Base-by-base conservation (phyloP, 2,888 invertebrate species). In the Flabesymbios commensalis region DNA sequence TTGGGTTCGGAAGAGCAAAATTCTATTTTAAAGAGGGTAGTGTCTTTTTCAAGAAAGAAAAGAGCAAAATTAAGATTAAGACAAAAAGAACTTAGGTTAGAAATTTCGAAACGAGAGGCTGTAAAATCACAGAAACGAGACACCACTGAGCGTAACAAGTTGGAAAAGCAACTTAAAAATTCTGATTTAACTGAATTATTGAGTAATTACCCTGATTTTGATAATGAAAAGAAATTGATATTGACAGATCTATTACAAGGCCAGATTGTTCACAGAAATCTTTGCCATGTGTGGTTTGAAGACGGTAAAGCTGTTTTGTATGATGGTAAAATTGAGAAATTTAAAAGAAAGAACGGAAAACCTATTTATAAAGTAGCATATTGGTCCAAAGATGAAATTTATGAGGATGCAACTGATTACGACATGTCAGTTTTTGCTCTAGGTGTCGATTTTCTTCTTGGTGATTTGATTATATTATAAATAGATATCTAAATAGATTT, bases 221-320 rank as follows among this genome's bases (percentile, higher is more conserved):
- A 26, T 45, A 32, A 32, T 7, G 22, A 45, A 5, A 33, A 42
- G 28, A 26, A 26, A 10, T 10, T 10, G 5, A 28, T 14, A 14
- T 7, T 49, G 10, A 5, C 5, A 10, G 19, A 49, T 5, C 10
- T 49, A 10, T 49, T 22, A 29, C n/a, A 49, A 5, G 49, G 29
- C 10, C 10, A 10, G 7, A 29, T 28, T 49, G 49, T 49, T 22
- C 28, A 29, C 28, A 7, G 7, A 28, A 7, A 7, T 7, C 10
- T 49, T 7, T 49, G 49, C 29, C 49, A 49, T 28, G 19, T 49
- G 10, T 49, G 49, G 49, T 14, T 7, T 19, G 49, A 19, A 49
- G 19, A 49, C 19, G n/a, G n/a, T n/a, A n/a, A n/a, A n/a, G n/a
- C n/a, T n/a, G n/a, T n/a, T n/a, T n/a, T n/a, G 10, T 49, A 28